Evolutionary conservation across 1,140 invertebrate genomes (phyloP).

Genomic region (Pseudomyrmex dendroicus): DNA sequence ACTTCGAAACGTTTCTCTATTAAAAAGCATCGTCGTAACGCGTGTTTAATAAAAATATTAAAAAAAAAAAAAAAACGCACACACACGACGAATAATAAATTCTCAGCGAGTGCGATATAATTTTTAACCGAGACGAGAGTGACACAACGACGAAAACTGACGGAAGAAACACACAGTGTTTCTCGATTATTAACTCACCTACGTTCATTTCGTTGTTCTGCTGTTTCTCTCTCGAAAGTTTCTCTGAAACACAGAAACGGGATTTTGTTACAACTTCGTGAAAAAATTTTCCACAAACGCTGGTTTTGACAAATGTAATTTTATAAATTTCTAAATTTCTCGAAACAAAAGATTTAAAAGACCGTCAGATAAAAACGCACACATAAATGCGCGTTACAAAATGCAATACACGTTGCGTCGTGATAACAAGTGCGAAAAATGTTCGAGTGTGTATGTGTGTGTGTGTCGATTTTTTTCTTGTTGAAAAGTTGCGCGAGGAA

Average conservation of each 20-base stretch:
- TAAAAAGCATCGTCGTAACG: neutral
- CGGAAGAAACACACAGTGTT: neutral
- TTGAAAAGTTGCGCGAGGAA: neutral
- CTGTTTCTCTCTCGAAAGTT: neutral
- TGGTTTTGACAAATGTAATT: neutral
- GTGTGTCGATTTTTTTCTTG: neutral
- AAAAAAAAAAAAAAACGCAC: no score
- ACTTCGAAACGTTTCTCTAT: slow-evolving; percentile 17
- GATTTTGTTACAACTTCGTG: neutral
- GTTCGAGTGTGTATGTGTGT: no score
- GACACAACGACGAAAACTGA: neutral
- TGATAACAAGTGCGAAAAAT: no score
- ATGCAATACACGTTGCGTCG: no score
- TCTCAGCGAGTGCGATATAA: neutral
- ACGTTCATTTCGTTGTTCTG: neutral
- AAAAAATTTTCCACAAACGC: neutral
- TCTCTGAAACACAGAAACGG: slow-evolving; percentile 61
- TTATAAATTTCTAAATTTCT: neutral
- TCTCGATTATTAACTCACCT: slow-evolving; percentile 51
- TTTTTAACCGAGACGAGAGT: neutral
- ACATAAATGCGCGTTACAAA: no score
- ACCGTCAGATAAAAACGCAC: no score
- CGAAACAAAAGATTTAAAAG: no score
- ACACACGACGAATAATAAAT: no score
- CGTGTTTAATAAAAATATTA: neutral